phyloP scores from a whole-genome alignment of 2,113 vertebrate genomes.

The Parotia lawesii region DNA sequence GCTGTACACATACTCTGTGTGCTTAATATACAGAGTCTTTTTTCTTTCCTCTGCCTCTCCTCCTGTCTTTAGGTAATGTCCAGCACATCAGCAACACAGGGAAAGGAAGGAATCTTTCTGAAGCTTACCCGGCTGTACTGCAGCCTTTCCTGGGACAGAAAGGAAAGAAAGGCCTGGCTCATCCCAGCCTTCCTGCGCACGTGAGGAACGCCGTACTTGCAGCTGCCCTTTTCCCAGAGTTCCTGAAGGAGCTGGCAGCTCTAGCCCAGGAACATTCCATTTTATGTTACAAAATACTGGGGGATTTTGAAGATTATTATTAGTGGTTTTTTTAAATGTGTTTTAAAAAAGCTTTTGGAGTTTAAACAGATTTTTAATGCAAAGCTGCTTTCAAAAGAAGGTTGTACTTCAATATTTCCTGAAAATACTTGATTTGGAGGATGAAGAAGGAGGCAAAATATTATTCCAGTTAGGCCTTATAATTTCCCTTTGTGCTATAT shows the following conservation, averaged over 20 bases:
- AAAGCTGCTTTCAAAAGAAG: slow-evolving; percentile 68
- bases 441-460: neutral
- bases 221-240: slow-evolving; percentile 91
- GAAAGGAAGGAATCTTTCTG: slow-evolving; percentile 54
- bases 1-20: neutral
- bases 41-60: neutral
- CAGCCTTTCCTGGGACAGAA: slow-evolving; percentile 72
- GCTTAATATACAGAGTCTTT: neutral
- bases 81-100: slow-evolving; percentile 58
- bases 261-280: slow-evolving; percentile 94
- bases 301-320: slow-evolving; percentile 77
- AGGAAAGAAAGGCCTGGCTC: slow-evolving; percentile 67
- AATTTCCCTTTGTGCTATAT: neutral
- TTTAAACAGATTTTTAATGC: slow-evolving; percentile 54
- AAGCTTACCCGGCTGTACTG: slow-evolving; percentile 60
- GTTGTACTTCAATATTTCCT: slow-evolving; percentile 71
- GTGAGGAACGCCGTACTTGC: slow-evolving; percentile 85
- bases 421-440: slow-evolving; percentile 75
- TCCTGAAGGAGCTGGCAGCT: slow-evolving; percentile 95
- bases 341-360: slow-evolving; percentile 26
- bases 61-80: slow-evolving; percentile 72
- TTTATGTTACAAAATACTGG: slow-evolving; percentile 81
- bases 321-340: neutral
- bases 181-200: slow-evolving; percentile 75
- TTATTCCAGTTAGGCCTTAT: slow-evolving; percentile 36